A percentile compares a stretch with the other conserved stretches of the same genome.
Conservation (phyloP, 2,888 invertebrate genomes). For the Copidosoma aretas region DNA sequence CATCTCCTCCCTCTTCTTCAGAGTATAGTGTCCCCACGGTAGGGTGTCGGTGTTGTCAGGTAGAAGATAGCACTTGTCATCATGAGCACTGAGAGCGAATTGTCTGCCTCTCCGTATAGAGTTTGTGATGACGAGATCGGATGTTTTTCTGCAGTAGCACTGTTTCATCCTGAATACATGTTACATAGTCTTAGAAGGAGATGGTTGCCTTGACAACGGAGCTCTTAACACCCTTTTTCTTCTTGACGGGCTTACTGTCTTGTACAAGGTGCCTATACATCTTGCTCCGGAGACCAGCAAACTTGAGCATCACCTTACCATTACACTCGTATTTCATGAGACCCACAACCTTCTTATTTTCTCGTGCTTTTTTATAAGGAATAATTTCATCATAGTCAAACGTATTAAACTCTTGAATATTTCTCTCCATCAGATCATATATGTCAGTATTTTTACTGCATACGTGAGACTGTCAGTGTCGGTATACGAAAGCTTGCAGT, state of each 20-base stretch:
- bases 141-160: not conserved
- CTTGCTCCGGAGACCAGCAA: slow-evolving; percentile 39
- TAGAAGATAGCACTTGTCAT: slow-evolving; percentile 53
- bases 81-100: slow-evolving; percentile 40
- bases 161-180: slow-evolving; percentile 15
- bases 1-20: no score
- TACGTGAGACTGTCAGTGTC: no score
- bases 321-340: slow-evolving; percentile 35
- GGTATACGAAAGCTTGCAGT: no score
- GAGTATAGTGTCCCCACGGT: not conserved
- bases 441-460: no score
- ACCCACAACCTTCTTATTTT: slow-evolving; percentile 42
- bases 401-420: no score
- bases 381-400: no score
- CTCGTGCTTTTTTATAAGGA: no score
- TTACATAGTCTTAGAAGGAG: slow-evolving; percentile 38
- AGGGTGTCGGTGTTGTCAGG: slow-evolving; percentile 48
- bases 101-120: slow-evolving; percentile 12
- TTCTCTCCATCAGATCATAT: no score
- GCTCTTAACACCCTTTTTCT: not conserved
- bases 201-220: slow-evolving; percentile 31
- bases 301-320: slow-evolving; percentile 49
- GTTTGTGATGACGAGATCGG: not conserved
- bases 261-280: not conserved
- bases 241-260: not conserved